Evolutionary conservation across 1,140 invertebrate genomes (phyloP), one percentile per base, ranked within the genome.

Genomic region (Eueides isabella): DNA sequence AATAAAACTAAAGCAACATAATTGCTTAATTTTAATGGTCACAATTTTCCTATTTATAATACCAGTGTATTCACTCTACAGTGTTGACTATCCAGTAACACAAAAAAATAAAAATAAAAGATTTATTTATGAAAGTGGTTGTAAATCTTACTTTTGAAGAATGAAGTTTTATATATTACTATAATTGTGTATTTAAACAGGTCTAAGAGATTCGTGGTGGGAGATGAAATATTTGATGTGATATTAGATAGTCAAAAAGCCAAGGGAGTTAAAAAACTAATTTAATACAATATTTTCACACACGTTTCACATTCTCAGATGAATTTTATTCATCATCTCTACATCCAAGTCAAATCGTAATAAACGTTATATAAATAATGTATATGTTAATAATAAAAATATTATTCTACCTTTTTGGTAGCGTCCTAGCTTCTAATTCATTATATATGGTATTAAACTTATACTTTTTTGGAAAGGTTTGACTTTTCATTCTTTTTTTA

Each of bases 321-420:
- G 87, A 90, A 90, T 90, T 80, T 81, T 66, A 90, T 90, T 89
- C 88, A 85, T 78, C 67, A 31, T 16, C 9, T 30, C n/a, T 14
- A 11, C 67, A 61, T 65, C 68, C 71, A 74, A 62, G 70, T 76
- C 61, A 73, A 55, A 55, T 55, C 19, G 48, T 26, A 12, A 19
- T 23, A 55, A 55, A 26, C 6, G 16, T 55, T 23, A 26, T 55
- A 55, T 55, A 55, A 55, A 55, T 55, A 78, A 72, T 55, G 55
- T 62, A 67, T 55, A 72, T 38, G 80, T 80, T 61, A 70, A 71
- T 80, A 78, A 55, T 81, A 84, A n/a, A 85, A 82, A 80, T 85
- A 86, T 80, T 81, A 81, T 77, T 75, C 85, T 84, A 86, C 67
- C 75, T 88, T 86, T 90, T 90, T 90, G 88, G 88, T 87, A 88